Percentiles rank a stretch among this genome's conserved stretches.
phyloP scores from a whole-genome alignment of 2,888 invertebrate genomes.

The Nudaria mundana region DNA sequence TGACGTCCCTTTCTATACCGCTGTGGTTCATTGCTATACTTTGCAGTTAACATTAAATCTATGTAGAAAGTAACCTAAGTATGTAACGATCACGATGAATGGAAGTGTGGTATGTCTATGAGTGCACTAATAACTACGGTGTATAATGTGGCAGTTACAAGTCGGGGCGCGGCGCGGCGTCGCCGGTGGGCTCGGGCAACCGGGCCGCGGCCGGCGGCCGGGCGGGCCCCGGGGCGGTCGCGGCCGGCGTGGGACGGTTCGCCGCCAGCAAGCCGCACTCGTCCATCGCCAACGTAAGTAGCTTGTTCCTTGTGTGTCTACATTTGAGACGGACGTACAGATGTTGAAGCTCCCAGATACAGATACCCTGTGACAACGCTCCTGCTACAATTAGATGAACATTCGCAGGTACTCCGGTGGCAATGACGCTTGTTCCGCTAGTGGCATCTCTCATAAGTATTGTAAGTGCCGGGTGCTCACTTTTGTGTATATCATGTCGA shows the following conservation, averaged over 20 bases:
- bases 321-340: too few species aligned
- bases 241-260: conserved; percentile 46
- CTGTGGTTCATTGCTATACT: too few species aligned
- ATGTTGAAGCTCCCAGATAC: too few species aligned
- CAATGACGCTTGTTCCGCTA: background rate
- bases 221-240: conserved; percentile 23
- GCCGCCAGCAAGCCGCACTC: conserved; percentile 53
- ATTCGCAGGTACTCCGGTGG: conserved; percentile 1
- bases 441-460: background rate
- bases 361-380: too few species aligned
- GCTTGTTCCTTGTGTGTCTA: too few species aligned
- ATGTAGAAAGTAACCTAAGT: too few species aligned
- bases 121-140: background rate
- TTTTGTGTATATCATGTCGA: background rate
- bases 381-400: background rate
- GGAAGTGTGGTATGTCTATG: background rate
- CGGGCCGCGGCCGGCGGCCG: conserved; percentile 34
- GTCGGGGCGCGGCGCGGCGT: conserved; percentile 37
- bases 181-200: background rate
- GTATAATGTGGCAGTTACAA: conserved; percentile 22
- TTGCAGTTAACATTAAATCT: too few species aligned
- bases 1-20: too few species aligned
- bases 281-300: conserved; percentile 48
- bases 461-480: too few species aligned
- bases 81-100: too few species aligned